Percentiles rank a stretch among this genome's conserved stretches.
Conservation (phyloP, 2,797 vertebrate species). For the Sebastes iracundus region DNA sequence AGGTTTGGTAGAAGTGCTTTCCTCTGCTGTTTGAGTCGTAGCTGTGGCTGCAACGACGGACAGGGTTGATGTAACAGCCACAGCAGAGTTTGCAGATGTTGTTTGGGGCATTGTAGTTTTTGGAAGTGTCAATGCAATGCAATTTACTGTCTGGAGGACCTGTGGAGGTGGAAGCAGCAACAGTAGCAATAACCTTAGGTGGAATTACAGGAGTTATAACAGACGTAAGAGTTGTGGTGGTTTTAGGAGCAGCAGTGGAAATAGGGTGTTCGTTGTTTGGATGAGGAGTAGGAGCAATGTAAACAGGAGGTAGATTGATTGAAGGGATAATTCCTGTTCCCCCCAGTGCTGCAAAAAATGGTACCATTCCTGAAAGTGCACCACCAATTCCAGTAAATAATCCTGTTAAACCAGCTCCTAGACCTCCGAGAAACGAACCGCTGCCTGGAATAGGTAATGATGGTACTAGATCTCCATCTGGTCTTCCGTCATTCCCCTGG, state of each 20-base stretch:
- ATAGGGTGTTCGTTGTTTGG: not conserved
- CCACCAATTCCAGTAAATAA: not conserved
- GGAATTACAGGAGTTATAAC: not conserved
- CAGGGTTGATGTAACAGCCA: not conserved
- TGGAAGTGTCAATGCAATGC: not conserved
- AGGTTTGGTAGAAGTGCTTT: not conserved
- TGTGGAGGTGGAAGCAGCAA: not conserved
- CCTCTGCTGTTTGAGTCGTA: not conserved
- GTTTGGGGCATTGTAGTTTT: not conserved
- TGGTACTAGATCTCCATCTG: not conserved
- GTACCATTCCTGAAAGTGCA: rapidly evolving
- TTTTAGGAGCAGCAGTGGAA: not conserved
- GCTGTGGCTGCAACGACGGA: not conserved
- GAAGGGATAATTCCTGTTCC: not conserved
- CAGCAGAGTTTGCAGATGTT: not conserved
- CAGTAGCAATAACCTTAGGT: not conserved
- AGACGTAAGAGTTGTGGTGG: not conserved
- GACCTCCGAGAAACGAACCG: not conserved
- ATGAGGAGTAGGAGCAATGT: not conserved
- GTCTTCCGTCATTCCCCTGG: not conserved
- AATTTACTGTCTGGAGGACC: not conserved
- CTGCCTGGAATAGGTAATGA: too few species aligned
- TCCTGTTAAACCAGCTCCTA: not conserved
- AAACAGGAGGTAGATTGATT: not conserved
- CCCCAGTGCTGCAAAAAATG: not conserved